phyloP scores from a whole-genome alignment of 2,888 invertebrate genomes.

The Blastobasis lacticolella region DNA sequence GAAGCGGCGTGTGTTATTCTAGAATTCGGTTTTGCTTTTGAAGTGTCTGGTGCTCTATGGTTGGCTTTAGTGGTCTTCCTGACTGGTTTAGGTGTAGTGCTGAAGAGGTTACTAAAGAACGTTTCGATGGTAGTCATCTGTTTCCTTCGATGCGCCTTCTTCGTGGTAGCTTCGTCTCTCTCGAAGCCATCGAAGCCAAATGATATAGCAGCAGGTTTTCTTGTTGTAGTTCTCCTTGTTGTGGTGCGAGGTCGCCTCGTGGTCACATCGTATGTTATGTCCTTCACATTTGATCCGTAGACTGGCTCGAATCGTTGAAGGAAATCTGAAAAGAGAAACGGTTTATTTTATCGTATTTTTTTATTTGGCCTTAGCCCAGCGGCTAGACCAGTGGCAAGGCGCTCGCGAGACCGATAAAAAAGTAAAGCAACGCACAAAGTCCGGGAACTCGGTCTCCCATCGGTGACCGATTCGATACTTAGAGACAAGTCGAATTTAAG shows the following conservation, averaged over 20 bases:
- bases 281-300: constrained; percentile 6
- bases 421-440: no score
- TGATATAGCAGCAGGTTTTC: constrained; percentile 4
- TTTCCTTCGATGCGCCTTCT: constrained; percentile 19
- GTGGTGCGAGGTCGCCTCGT: constrained; percentile 11
- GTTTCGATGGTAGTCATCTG: constrained; percentile 12
- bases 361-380: no score
- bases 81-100: constrained; percentile 15
- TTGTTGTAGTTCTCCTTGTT: constrained; percentile 11
- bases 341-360: no score
- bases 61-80: constrained; percentile 18
- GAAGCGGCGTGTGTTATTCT: constrained; percentile 2
- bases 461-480: no score
- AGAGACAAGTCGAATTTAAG: no score
- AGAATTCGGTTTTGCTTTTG: not conserved
- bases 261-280: not conserved
- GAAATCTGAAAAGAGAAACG: constrained; percentile 30
- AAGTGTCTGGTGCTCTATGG: no score
- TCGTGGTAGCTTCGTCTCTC: not conserved
- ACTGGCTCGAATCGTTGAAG: constrained; percentile 38
- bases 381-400: no score
- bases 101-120: constrained; percentile 10
- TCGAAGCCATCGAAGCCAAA: constrained; percentile 1
- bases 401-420: no score
- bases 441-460: no score